Percentiles rank a stretch among this genome's conserved stretches.
Evolutionary conservation across 2,888 invertebrate genomes (phyloP).

Genomic region (Oligia latruncula): DNA sequence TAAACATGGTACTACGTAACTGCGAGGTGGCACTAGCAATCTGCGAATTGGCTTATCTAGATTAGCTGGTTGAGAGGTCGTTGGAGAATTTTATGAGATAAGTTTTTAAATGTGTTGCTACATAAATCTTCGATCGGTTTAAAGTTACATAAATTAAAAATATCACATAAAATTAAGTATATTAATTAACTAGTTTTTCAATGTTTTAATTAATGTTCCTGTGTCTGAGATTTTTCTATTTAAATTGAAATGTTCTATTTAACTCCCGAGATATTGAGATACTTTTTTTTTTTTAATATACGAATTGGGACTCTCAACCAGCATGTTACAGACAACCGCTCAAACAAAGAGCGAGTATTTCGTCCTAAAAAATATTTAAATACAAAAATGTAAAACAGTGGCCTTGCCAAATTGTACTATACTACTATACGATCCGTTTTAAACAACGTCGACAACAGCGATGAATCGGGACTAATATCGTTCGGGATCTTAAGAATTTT

Average conservation of each 20-base stretch:
- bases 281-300: conserved; percentile 1
- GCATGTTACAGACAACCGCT: conserved; percentile 43
- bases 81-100: not conserved
- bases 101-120: not conserved
- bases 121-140: not conserved
- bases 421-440: conserved; percentile 65
- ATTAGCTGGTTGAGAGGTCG: conserved; percentile 40
- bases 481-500: conserved; percentile 28
- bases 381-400: conserved; percentile 74
- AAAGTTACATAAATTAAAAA: not conserved
- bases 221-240: not conserved
- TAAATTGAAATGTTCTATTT: not conserved
- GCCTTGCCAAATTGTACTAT: conserved; percentile 83
- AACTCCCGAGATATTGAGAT: not conserved
- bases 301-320: conserved; percentile 34
- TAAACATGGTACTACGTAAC: conserved; percentile 82
- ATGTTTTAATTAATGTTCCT: not conserved
- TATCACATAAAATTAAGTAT: not conserved
- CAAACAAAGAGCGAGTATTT: conserved; percentile 66
- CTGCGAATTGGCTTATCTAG: conserved; percentile 78
- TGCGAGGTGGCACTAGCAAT: conserved; percentile 87
- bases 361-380: conserved; percentile 68
- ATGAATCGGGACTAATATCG: conserved; percentile 52
- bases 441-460: conserved; percentile 48
- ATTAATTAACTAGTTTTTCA: not conserved